These are phyloP conservation scores for Ectemnius lituratus DNA, from an alignment of 2,888 invertebrate species.

Conservation along the genomic window DNA sequence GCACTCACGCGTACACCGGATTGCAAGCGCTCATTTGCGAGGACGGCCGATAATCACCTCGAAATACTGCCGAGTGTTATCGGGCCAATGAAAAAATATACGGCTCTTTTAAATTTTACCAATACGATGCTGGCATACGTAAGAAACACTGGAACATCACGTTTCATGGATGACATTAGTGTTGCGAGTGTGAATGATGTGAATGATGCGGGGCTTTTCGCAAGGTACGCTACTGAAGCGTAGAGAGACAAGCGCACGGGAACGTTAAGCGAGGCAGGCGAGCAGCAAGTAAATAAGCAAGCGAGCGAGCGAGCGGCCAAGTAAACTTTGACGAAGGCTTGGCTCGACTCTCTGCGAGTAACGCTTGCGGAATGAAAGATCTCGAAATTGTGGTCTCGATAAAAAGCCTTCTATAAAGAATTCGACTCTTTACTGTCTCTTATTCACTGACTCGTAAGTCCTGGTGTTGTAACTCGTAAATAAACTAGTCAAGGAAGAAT, in stretches of 20 bases:
- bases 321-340: constrained; percentile 60
- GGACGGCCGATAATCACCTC: constrained; percentile 15
- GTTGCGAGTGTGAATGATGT: too few relatives aligned
- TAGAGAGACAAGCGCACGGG: constrained; percentile 49
- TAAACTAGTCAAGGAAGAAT: too few relatives aligned
- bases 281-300: constrained; percentile 15
- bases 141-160: too few relatives aligned
- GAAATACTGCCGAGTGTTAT: not conserved
- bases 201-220: too few relatives aligned
- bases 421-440: not conserved
- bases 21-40: constrained; percentile 15
- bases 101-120: too few relatives aligned
- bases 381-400: too few relatives aligned
- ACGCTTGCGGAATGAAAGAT: not conserved
- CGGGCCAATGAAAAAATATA: not conserved
- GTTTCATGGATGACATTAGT: too few relatives aligned
- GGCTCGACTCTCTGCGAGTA: constrained; percentile 39
- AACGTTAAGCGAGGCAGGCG: constrained; percentile 47
- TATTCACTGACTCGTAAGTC: too few relatives aligned
- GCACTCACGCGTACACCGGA: constrained; percentile 13
- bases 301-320: constrained; percentile 45
- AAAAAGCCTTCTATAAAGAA: not conserved
- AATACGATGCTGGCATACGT: too few relatives aligned
- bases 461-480: not conserved
- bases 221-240: constrained; percentile 49